Percentiles rank a stretch among this genome's conserved stretches.
Conservation (phyloP, 2,888 invertebrate species). For the Folsomia candida region DNA sequence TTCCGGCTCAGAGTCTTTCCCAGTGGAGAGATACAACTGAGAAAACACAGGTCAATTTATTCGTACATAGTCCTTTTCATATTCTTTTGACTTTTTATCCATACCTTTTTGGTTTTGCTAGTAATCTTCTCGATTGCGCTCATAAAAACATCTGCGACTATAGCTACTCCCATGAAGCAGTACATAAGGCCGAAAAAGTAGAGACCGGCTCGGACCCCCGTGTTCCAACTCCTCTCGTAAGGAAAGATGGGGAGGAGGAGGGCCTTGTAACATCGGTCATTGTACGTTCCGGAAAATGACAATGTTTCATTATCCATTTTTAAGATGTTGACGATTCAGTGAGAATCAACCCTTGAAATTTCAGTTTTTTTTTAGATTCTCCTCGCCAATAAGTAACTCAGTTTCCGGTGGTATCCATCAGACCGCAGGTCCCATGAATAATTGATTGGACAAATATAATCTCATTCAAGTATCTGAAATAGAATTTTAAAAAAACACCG, state of each 20-base stretch:
- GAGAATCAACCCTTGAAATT: no score
- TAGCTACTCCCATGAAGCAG: conserved; percentile 61
- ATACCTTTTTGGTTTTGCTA: conserved; percentile 57
- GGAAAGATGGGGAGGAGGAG: conserved; percentile 56
- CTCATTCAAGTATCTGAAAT: no score
- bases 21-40: conserved; percentile 47
- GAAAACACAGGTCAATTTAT: not conserved
- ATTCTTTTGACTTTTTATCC: not conserved
- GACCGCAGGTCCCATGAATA: not conserved
- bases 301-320: not conserved
- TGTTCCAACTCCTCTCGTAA: conserved; percentile 58
- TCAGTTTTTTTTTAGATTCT: no score
- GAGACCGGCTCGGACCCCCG: conserved; percentile 54
- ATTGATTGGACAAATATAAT: no score
- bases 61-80: no score
- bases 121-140: conserved; percentile 62
- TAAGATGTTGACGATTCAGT: not conserved
- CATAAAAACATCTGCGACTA: conserved; percentile 63
- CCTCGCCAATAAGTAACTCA: not conserved
- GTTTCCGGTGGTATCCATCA: not conserved
- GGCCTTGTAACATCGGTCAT: conserved; percentile 50
- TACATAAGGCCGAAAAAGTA: conserved; percentile 59
- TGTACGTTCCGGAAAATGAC: not conserved
- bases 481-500: no score
- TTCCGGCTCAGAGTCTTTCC: conserved; percentile 54